These are phyloP conservation scores for Cirrhinus molitorella DNA, from an alignment of 2,797 vertebrate genomes.

Conservation along the genomic window DNA sequence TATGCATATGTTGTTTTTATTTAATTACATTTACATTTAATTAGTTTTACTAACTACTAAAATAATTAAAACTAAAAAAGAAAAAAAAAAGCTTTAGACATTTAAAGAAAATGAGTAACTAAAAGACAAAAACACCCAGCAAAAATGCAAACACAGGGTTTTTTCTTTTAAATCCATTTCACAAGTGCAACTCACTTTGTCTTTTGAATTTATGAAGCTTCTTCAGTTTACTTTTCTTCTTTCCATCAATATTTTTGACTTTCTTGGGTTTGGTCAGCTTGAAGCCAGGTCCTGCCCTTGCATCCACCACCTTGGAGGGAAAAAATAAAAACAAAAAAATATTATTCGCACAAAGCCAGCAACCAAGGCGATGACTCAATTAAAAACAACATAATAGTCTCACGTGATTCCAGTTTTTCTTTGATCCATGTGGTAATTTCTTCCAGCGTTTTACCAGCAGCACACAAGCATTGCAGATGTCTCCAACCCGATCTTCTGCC, in stretches of 20 bases:
- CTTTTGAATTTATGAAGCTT: slow-evolving; percentile 84
- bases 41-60: not conserved
- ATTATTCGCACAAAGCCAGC: not conserved
- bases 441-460: slow-evolving; percentile 86
- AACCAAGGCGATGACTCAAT: not conserved
- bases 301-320: slow-evolving; percentile 81
- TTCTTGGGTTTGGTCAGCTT: slow-evolving; percentile 87
- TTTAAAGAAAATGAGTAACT: not conserved
- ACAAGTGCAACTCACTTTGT: slow-evolving; percentile 76
- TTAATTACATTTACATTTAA: not conserved
- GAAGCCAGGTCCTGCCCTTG: slow-evolving; percentile 85
- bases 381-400: not conserved
- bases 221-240: slow-evolving; percentile 83
- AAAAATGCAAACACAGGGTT: too few species aligned
- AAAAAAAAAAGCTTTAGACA: not conserved
- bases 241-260: slow-evolving; percentile 80
- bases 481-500: slow-evolving; percentile 82
- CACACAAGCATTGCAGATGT: slow-evolving; percentile 87
- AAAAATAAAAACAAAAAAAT: not conserved
- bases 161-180: not conserved
- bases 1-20: too few species aligned
- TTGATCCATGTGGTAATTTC: slow-evolving; percentile 83
- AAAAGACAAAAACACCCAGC: not conserved
- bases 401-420: slow-evolving; percentile 88
- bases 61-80: not conserved